A percentile compares a stretch with the other conserved stretches of the same genome.
phyloP scores from a whole-genome alignment of 2,797 vertebrate genomes.

The Trematomus bernacchii region DNA sequence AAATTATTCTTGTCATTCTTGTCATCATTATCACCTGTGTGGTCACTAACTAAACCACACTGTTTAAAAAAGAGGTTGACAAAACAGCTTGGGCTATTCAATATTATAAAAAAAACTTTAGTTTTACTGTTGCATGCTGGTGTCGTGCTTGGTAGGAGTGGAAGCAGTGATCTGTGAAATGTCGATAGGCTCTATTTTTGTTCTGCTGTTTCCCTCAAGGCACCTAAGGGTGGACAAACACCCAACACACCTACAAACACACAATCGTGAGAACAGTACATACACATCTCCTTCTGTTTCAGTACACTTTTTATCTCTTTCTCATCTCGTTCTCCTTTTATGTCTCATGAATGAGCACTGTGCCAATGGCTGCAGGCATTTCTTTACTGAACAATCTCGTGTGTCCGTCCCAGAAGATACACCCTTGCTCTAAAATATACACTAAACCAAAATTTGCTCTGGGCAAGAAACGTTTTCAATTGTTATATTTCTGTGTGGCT shows the following conservation, averaged over 20 bases:
- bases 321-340: constrained; percentile 22
- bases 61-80: not conserved
- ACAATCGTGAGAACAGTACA: constrained; percentile 5
- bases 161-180: constrained; percentile 8
- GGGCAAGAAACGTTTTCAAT: constrained; percentile 37
- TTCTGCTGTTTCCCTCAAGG: constrained; percentile 15
- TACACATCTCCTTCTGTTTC: constrained; percentile 26
- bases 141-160: not conserved
- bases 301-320: constrained; percentile 4
- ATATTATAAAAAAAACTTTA: not conserved
- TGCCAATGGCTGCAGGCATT: constrained; percentile 29
- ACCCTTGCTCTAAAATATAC: constrained; percentile 35
- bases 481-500: constrained; percentile 31
- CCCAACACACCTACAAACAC: constrained; percentile 18
- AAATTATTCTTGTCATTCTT: not conserved
- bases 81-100: not conserved
- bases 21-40: not conserved
- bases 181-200: not conserved
- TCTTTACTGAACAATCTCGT: constrained; percentile 43
- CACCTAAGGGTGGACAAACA: constrained; percentile 11
- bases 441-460: constrained; percentile 37
- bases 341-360: constrained; percentile 38
- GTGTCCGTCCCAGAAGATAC: constrained; percentile 41
- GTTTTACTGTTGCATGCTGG: not conserved
- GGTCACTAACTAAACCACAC: not conserved